These are phyloP conservation scores for Meles meles DNA, from an alignment of 2,113 vertebrate species.

Conservation along the genomic window DNA sequence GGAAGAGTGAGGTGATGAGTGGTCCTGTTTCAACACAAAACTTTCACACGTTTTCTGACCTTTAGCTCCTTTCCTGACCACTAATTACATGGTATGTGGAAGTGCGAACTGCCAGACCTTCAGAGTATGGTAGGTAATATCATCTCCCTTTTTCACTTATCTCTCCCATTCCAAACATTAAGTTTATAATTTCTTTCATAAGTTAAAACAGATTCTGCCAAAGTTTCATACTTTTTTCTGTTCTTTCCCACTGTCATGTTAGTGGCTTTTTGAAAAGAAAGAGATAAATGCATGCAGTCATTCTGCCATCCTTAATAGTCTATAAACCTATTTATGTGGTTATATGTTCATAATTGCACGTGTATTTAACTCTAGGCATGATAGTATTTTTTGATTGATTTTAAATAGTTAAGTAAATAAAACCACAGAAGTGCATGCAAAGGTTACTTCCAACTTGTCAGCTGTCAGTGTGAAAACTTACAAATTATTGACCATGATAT, in stretches of 20 bases:
- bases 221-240: not conserved
- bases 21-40: not conserved
- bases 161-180: not conserved
- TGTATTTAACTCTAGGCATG: not conserved
- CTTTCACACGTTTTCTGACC: not conserved
- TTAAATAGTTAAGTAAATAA: not conserved
- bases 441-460: not conserved
- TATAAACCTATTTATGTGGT: not conserved
- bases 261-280: not conserved
- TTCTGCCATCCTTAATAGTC: not conserved
- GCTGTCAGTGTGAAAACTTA: not conserved
- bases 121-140: not conserved
- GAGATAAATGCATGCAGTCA: not conserved
- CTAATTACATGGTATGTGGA: not conserved
- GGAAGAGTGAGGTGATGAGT: not conserved
- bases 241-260: not conserved
- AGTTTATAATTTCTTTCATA: not conserved
- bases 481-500: not conserved
- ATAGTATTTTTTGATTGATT: not conserved
- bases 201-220: not conserved
- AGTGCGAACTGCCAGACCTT: not conserved
- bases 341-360: not conserved
- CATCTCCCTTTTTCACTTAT: not conserved
- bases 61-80: not conserved
- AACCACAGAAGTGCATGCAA: not conserved